A percentile compares a stretch with the other conserved stretches of the same genome.
These are phyloP conservation scores for Druon quercuslanigerum DNA, from an alignment of 1,140 invertebrate genomes.

Conservation along the genomic window DNA sequence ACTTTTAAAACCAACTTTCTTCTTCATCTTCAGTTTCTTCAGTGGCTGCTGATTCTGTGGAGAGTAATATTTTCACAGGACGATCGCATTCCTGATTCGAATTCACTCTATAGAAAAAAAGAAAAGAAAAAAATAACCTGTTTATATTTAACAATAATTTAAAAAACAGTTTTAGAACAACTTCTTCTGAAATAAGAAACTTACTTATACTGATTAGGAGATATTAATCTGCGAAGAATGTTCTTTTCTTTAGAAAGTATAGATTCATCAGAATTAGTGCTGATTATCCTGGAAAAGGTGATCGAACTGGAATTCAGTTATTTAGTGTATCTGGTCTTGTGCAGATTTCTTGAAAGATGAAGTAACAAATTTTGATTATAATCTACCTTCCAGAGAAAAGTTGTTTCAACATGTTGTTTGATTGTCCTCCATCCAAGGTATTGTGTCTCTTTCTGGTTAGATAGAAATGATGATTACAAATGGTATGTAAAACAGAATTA, in stretches of 20 bases:
- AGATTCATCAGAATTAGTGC: constrained; percentile 45
- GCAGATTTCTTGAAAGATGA: not conserved
- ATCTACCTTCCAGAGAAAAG: constrained; percentile 55
- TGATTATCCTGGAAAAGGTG: constrained; percentile 36
- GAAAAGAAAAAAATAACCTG: too few relatives aligned
- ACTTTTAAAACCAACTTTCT: constrained; percentile 54
- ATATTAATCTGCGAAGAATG: constrained; percentile 50
- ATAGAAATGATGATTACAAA: constrained; percentile 27
- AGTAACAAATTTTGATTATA: not conserved
- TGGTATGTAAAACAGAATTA: too few relatives aligned
- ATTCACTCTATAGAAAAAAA: not conserved
- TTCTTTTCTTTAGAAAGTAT: constrained; percentile 27
- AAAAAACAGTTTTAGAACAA: not conserved
- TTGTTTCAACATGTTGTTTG: constrained; percentile 52
- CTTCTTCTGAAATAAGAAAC: not conserved
- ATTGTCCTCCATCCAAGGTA: constrained; percentile 54
- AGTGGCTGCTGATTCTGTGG: constrained; percentile 67
- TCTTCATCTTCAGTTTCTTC: constrained; percentile 74
- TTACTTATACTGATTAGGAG: constrained; percentile 16
- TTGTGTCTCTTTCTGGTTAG: constrained; percentile 54
- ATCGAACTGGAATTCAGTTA: constrained; percentile 5
- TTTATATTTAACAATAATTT: too few relatives aligned
- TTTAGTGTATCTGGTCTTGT: not conserved
- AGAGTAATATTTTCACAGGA: constrained; percentile 63
- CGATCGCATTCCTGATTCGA: constrained; percentile 47